Evolutionary conservation across 2,888 invertebrate genomes (phyloP).

Genomic region (Tanypteryx hageni): DNA sequence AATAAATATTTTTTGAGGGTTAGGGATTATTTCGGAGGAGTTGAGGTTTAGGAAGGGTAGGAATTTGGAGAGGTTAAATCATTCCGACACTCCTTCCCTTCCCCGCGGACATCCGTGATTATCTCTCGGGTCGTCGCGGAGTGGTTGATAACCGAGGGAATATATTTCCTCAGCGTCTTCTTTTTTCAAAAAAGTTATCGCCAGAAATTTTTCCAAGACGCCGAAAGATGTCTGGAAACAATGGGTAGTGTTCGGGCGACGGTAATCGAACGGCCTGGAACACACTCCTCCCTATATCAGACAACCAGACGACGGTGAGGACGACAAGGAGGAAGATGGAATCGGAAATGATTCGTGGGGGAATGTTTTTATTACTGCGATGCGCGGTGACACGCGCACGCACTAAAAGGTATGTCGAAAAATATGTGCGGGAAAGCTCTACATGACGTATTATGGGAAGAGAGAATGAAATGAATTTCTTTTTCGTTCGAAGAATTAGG

Average conservation of each 20-base stretch:
- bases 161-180: constrained; percentile 2
- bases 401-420: too few species aligned
- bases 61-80: constrained; percentile 44
- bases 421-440: too few species aligned
- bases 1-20: background rate
- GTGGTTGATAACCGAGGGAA: constrained; percentile 4
- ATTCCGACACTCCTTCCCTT: constrained; percentile 39
- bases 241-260: background rate
- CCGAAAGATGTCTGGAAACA: background rate
- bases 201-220: background rate
- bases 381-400: too few species aligned
- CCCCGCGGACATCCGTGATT: constrained; percentile 50
- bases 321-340: too few species aligned
- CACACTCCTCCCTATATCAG: background rate
- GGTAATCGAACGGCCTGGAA: background rate
- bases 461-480: too few species aligned
- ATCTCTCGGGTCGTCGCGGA: background rate
- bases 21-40: background rate
- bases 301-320: background rate
- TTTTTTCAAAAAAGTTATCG: background rate
- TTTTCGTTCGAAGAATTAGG: background rate
- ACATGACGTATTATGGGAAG: too few species aligned
- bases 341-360: too few species aligned
- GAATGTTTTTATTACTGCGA: too few species aligned
- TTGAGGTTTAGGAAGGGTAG: background rate